Percentiles rank a stretch among this genome's conserved stretches.
Evolutionary conservation across 2,888 invertebrate genomes (phyloP).

Genomic region (Sialis fuliginosa): DNA sequence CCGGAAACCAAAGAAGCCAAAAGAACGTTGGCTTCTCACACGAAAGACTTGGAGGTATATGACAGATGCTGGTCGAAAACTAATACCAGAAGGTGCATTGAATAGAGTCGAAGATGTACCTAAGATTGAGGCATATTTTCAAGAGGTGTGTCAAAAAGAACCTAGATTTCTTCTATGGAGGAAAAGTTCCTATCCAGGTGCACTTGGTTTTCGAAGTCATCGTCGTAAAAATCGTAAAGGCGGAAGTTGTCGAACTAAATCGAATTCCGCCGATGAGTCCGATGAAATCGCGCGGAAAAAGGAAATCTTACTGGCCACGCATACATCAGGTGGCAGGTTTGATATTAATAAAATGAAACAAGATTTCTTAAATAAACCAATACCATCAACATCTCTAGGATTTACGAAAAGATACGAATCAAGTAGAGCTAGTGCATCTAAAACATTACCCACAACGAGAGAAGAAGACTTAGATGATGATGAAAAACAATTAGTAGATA

Average conservation of each 20-base stretch:
- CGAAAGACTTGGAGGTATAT: conserved; percentile 84
- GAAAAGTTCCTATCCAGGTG: conserved; percentile 66
- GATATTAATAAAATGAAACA: conserved; percentile 49
- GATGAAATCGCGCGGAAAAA: conserved; percentile 28
- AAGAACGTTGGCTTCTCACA: conserved; percentile 75
- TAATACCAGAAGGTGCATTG: conserved; percentile 65
- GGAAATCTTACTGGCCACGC: conserved; percentile 27
- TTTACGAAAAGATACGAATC: conserved; percentile 7
- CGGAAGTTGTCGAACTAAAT: conserved; percentile 47
- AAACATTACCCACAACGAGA: conserved; percentile 15
- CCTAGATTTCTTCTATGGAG: conserved; percentile 66
- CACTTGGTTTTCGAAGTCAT: conserved; percentile 35
- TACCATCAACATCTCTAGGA: conserved; percentile 12
- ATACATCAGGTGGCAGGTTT: conserved; percentile 42
- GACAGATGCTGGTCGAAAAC: conserved; percentile 75
- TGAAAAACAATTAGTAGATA: conserved; percentile 38
- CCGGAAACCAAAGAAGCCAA: conserved; percentile 33
- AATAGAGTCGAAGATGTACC: conserved; percentile 60
- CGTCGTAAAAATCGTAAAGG: conserved; percentile 40
- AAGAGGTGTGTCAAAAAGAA: conserved; percentile 62
- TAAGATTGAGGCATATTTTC: conserved; percentile 68
- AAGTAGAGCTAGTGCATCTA: conserved; percentile 16
- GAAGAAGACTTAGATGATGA: conserved; percentile 25
- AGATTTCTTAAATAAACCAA: conserved; percentile 41
- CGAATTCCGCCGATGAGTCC: conserved; percentile 47